Percentiles rank a stretch among this genome's conserved stretches.
phyloP scores from a whole-genome alignment of 2,797 vertebrate species.

The Scolopax bukidnonensis region DNA sequence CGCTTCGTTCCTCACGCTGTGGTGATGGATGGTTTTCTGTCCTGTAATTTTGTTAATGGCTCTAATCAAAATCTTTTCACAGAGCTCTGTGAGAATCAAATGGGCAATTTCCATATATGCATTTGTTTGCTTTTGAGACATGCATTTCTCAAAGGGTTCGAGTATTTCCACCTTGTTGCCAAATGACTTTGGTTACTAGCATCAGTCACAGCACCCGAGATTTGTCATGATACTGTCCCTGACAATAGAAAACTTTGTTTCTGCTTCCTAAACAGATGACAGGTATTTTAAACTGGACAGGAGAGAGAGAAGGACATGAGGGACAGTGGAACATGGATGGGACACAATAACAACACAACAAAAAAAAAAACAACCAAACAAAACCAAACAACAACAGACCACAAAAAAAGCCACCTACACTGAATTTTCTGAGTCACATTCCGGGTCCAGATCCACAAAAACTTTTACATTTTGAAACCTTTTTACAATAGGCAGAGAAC shows the following conservation, averaged over 20 bases:
- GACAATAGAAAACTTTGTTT: neutral
- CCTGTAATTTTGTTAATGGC: neutral
- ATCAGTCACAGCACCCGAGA: neutral
- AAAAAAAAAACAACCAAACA: too few relatives aligned
- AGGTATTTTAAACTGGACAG: neutral
- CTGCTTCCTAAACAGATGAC: neutral
- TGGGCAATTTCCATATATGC: neutral
- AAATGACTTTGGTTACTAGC: neutral
- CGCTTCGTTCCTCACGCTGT: neutral
- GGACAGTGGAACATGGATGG: rapidly evolving
- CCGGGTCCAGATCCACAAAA: neutral
- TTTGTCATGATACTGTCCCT: neutral
- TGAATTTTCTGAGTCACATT: neutral
- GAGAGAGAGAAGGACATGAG: rapidly evolving
- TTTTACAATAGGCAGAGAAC: neutral
- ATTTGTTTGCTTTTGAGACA: neutral
- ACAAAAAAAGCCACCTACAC: too few relatives aligned
- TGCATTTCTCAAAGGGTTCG: neutral
- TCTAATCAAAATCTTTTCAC: neutral
- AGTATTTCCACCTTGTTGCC: neutral
- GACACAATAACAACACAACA: too few relatives aligned
- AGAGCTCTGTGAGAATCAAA: neutral
- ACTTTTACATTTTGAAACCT: neutral
- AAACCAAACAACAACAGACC: too few relatives aligned
- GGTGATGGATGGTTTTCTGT: neutral